Evolutionary conservation across 1,140 invertebrate species (phyloP), one percentile per base, ranked within the genome.

Genomic region (Maniola jurtina): DNA sequence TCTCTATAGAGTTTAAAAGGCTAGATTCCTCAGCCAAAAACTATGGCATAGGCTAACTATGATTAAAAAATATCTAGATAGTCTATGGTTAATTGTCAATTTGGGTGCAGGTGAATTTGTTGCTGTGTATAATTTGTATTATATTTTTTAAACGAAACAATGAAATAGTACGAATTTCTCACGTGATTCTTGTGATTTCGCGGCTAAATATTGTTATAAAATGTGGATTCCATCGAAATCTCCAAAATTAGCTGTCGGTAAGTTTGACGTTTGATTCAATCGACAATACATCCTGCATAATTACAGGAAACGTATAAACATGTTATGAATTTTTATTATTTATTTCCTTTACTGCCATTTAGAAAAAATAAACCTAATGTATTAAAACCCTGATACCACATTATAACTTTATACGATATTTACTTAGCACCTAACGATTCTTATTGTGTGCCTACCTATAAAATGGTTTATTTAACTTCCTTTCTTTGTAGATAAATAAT

Each of bases 151-250:
- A 55, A 50, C 58, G 38, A 69, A 60, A 68, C 57, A 68, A 75
- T 75, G 70, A 61, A 64, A 70, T 64, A 58, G 55, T 70, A 58
- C 50, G 57, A 52, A 52, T 50, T 65, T 59, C 45, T 61, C 54
- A 45, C 64, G 57, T 52, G 42, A 58, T 64, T 59, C 25, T 6
- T 62, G 54, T 40, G 59, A 56, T 57, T 63, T 67, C 14, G 64
- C 40, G 8, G 15, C 11, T 35, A 48, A n/a, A 48, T 14, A 40
- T 45, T 36, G 47, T 38, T 42, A 3, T 56, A 84, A 78, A 71
- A 89, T 89, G 87, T 89, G 87, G 87, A 82, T 87, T 72, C 83
- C 87, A 55, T 79, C 80, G 33, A 89, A 89, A 79, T 76, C 83
- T 70, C 71, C 84, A 13, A 89, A 89, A 80, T 64, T 89, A 71